A percentile compares a stretch with the other conserved stretches of the same genome.
These are phyloP conservation scores for Neogobius melanostomus DNA, from an alignment of 2,113 vertebrate species.

Conservation along the genomic window DNA sequence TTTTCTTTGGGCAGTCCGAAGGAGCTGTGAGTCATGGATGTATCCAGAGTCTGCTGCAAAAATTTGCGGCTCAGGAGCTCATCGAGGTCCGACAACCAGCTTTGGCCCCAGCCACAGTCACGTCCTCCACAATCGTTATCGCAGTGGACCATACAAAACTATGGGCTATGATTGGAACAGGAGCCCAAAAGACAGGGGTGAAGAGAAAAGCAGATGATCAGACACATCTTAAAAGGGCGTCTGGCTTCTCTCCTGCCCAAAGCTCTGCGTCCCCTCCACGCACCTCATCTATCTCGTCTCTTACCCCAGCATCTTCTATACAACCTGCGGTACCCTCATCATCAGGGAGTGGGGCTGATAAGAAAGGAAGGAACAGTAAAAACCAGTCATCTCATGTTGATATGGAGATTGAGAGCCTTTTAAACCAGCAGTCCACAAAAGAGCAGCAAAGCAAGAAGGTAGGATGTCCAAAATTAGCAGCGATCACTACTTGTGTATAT, in stretches of 20 bases:
- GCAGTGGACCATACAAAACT: constrained; percentile 91
- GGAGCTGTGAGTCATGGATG: constrained; percentile 76
- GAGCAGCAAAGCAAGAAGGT: constrained; percentile 96
- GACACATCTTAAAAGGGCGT: constrained; percentile 54
- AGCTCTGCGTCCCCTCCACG: constrained; percentile 64
- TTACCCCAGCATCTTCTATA: constrained; percentile 61
- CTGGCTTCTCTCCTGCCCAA: constrained; percentile 65
- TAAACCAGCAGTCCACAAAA: constrained; percentile 93
- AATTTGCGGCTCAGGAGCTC: constrained; percentile 91
- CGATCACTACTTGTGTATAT: background rate
- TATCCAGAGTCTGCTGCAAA: constrained; percentile 89
- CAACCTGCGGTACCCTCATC: constrained; percentile 60
- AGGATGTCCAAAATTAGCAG: background rate
- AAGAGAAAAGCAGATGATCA: constrained; percentile 79
- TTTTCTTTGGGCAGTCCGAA: constrained; percentile 74
- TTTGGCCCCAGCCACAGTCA: constrained; percentile 45
- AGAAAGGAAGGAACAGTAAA: constrained; percentile 81
- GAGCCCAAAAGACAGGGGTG: constrained; percentile 64
- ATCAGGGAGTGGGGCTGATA: constrained; percentile 68
- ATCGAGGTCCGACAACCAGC: constrained; percentile 84
- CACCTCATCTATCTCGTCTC: constrained; percentile 49
- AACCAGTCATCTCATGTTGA: constrained; percentile 86
- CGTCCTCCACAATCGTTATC: constrained; percentile 80
- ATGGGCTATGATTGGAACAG: constrained; percentile 87
- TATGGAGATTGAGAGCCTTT: constrained; percentile 90